These are phyloP conservation scores for Sebastes kiyomatsui DNA, from an alignment of 2,797 vertebrate genomes.

Conservation along the genomic window DNA sequence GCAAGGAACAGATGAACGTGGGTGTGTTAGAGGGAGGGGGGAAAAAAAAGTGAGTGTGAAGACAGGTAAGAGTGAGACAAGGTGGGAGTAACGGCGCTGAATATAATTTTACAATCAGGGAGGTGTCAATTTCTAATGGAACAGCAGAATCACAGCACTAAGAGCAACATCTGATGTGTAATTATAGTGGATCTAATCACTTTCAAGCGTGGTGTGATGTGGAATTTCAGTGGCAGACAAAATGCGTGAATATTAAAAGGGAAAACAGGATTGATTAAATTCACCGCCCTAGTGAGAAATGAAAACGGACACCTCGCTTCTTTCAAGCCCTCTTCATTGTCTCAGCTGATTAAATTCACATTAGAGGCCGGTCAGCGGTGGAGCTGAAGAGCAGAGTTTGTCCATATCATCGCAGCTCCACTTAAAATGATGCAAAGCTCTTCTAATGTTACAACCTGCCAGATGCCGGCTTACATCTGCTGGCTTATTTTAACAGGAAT, in stretches of 20 bases:
- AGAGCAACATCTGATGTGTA: neutral
- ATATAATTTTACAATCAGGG: slow-evolving; percentile 4
- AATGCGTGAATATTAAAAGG: neutral
- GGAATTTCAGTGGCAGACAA: neutral
- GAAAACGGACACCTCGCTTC: slow-evolving; percentile 4
- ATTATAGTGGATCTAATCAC: neutral
- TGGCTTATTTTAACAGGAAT: neutral
- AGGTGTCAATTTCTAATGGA: neutral
- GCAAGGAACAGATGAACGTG: slow-evolving; percentile 32
- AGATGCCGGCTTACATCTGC: neutral
- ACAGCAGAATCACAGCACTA: neutral
- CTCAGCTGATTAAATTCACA: slow-evolving; percentile 25
- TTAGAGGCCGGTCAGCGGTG: slow-evolving; percentile 23
- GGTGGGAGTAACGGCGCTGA: neutral
- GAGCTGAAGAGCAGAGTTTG: slow-evolving; percentile 4
- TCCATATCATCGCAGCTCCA: neutral
- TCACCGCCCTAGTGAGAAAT: neutral
- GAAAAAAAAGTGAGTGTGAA: neutral
- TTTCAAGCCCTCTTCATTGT: slow-evolving; percentile 1
- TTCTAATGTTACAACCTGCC: neutral
- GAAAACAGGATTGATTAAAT: neutral
- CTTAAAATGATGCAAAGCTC: slow-evolving; percentile 12
- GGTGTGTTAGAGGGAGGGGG: neutral
- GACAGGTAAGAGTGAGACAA: slow-evolving; percentile 4
- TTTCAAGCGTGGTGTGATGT: neutral